Evolutionary conservation across 2,888 invertebrate genomes (phyloP).

Genomic region (Neoaliturus tenellus): DNA sequence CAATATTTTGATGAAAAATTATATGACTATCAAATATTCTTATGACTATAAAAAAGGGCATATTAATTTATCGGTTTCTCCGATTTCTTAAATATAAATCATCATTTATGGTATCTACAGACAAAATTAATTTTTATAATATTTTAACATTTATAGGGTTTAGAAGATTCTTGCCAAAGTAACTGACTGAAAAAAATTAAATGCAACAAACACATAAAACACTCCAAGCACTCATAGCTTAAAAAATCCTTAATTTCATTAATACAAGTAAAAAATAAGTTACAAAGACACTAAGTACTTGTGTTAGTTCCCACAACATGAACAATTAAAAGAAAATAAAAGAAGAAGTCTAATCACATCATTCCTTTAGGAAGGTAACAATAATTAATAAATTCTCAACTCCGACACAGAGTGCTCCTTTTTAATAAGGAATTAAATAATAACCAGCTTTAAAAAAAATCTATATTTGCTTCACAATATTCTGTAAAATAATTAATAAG

Average conservation of each 20-base stretch:
- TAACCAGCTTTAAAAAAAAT: background rate
- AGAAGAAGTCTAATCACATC: background rate
- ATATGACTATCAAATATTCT: background rate
- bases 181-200: background rate
- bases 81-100: no score
- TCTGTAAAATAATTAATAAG: no score
- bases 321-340: background rate
- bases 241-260: background rate
- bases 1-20: background rate
- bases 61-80: no score
- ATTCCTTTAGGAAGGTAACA: conserved; percentile 28
- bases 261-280: background rate
- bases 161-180: no score
- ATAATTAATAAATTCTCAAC: background rate
- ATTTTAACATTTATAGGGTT: no score
- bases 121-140: no score
- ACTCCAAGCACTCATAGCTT: background rate
- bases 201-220: background rate
- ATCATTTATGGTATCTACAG: no score
- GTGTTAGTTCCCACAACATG: background rate
- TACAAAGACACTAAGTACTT: background rate
- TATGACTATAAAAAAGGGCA: background rate
- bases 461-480: no score
- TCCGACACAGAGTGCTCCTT: background rate
- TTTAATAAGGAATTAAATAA: background rate